Conservation (phyloP, 2,797 vertebrate species). For the Peromyscus nudipes region DNA sequence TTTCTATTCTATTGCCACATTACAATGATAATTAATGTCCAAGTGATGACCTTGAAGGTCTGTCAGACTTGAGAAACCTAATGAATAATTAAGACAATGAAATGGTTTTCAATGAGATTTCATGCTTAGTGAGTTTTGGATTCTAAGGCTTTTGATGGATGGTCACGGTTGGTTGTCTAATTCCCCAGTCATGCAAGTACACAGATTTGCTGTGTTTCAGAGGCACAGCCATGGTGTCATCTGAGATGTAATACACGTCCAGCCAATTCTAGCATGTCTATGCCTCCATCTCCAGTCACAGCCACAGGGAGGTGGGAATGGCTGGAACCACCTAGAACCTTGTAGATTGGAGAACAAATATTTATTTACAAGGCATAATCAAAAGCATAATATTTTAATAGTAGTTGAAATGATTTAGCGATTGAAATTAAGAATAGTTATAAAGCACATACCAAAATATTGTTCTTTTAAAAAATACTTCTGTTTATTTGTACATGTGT, state of each 20-base stretch:
- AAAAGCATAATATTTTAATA: not conserved
- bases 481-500: not conserved
- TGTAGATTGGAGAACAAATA: not conserved
- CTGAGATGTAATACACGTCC: not conserved
- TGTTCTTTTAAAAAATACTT: not conserved
- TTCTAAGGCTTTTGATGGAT: conserved; percentile 27
- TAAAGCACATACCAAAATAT: conserved; percentile 16
- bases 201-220: not conserved
- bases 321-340: not conserved
- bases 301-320: not conserved
- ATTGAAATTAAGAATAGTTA: not conserved
- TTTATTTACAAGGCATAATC: not conserved
- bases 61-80: conserved; percentile 19
- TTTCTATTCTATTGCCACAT: not conserved
- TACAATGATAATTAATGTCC: conserved; percentile 21
- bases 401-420: not conserved
- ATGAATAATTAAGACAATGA: conserved; percentile 58
- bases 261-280: not conserved
- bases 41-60: conserved; percentile 36
- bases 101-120: conserved; percentile 65
- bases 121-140: conserved; percentile 34
- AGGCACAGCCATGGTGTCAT: not conserved
- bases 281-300: not conserved
- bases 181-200: not conserved
- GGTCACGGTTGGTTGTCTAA: conserved; percentile 15